phyloP scores from a whole-genome alignment of 2,888 invertebrate genomes.

The Drosophila robusta region DNA sequence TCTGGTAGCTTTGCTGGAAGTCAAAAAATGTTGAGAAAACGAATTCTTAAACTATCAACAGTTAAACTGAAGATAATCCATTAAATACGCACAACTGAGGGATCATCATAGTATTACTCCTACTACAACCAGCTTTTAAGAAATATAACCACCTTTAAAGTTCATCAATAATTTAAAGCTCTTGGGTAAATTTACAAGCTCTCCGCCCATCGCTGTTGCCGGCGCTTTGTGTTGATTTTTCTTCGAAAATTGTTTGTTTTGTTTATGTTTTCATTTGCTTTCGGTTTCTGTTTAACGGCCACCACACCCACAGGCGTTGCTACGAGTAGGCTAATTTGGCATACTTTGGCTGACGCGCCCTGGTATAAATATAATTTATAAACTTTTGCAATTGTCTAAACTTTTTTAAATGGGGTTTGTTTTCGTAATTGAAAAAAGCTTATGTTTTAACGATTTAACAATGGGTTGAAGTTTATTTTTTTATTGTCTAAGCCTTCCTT shows the following conservation, averaged over 20 bases:
- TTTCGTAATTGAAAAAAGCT: conserved; percentile 18
- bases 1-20: no score
- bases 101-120: background rate
- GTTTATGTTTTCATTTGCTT: conserved; percentile 22
- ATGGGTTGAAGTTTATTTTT: conserved; percentile 2
- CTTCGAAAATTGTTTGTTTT: conserved; percentile 11
- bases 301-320: conserved; percentile 11
- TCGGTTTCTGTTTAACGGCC: background rate
- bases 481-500: no score
- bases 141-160: background rate
- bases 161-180: conserved; percentile 39
- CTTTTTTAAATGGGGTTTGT: conserved; percentile 8
- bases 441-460: conserved; percentile 21
- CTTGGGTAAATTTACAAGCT: conserved; percentile 26
- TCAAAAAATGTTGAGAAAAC: no score
- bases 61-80: no score
- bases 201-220: background rate
- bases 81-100: background rate
- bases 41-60: no score
- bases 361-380: background rate
- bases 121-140: background rate
- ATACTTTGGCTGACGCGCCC: background rate
- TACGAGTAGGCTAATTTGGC: conserved; percentile 5
- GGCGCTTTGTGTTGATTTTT: conserved; percentile 22
- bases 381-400: conserved; percentile 29